Evolutionary conservation across 2,113 vertebrate species (phyloP), one percentile per base, ranked within the genome.

Genomic region (Trichomycterus rosablanca): DNA sequence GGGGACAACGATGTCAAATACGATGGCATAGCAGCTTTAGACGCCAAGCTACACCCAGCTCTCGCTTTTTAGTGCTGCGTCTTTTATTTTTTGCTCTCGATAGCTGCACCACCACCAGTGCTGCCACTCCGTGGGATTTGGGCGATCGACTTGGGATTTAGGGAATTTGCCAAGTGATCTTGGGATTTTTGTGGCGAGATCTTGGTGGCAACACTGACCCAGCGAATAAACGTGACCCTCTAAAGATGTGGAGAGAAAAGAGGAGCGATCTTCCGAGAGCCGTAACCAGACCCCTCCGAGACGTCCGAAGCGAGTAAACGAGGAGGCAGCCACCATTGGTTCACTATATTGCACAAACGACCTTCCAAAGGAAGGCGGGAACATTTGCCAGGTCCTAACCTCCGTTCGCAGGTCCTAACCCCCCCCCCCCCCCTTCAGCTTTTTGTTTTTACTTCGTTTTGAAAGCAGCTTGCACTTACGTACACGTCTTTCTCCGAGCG

Each of bases 391-490:
- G 53, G 54, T 63, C 53, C 58, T 62, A 39, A 73, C 71, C 63
- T 66, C 71, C 67, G 73, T 66, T 73, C 66, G 67, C n/a, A n/a
- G n/a, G n/a, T n/a, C n/a, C n/a, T n/a, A n/a, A n/a, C 65, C 26
- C 64, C 74, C 78, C 76, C 71, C 56, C 67, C 66, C 59, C 58
- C 48, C 61, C 72, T 74, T 71, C 28, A 22, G 20, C 1, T 48
- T 48, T 24, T 37, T n/a, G 7, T 52, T 20, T 22, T 44, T 37
- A 15, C 76, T 81, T 71, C 48, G 81, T 73, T 30, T 72, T 64
- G 74, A 59, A 82, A 83, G 81, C 83, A 86, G 81, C 84, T 86
- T 89, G 86, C 84, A 86, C 83, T 85, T 84, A 79, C 79, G 74
- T 79, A 77, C 82, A 78, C 75, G 34, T 68, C 60, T 59, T 74